These are phyloP conservation scores for Psilanteris sp. DNA, from an alignment of 1,140 invertebrate genomes.

Conservation along the genomic window DNA sequence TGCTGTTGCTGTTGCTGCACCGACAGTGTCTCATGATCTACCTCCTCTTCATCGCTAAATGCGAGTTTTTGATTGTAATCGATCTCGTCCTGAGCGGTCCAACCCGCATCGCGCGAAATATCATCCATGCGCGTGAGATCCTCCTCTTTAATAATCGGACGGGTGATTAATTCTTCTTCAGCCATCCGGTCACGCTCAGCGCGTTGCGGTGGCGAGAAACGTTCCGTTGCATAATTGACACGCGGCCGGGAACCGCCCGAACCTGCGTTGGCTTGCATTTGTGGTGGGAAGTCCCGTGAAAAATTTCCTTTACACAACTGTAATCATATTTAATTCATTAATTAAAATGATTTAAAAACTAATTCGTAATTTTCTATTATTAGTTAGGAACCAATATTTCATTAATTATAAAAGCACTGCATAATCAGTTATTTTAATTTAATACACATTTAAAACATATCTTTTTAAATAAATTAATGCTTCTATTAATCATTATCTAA, in stretches of 20 bases:
- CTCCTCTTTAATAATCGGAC: slow-evolving; percentile 95
- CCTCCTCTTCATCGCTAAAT: slow-evolving; percentile 96
- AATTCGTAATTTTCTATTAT: no score
- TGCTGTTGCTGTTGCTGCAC: slow-evolving; percentile 52
- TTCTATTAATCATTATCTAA: no score
- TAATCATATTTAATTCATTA: no score
- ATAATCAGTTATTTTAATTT: no score
- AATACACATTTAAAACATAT: no score
- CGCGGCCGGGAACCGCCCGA: slow-evolving; percentile 74
- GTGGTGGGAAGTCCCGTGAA: slow-evolving; percentile 75
- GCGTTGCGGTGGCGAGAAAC: slow-evolving; percentile 67
- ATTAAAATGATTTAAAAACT: no score
- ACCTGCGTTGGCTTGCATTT: slow-evolving; percentile 74
- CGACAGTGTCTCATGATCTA: slow-evolving; percentile 67
- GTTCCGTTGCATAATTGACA: slow-evolving; percentile 76
- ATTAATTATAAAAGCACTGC: no score
- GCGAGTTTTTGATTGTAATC: slow-evolving; percentile 97
- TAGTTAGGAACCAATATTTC: no score
- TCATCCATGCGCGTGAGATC: slow-evolving; percentile 95
- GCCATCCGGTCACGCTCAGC: slow-evolving; percentile 70
- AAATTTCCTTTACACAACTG: slow-evolving; percentile 80
- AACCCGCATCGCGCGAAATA: slow-evolving; percentile 92
- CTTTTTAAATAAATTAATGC: no score
- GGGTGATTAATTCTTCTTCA: slow-evolving; percentile 78
- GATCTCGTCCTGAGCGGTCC: slow-evolving; percentile 94